These are phyloP conservation scores for Sylvilagus bachmani DNA, from an alignment of 2,113 vertebrate species.

Conservation along the genomic window DNA sequence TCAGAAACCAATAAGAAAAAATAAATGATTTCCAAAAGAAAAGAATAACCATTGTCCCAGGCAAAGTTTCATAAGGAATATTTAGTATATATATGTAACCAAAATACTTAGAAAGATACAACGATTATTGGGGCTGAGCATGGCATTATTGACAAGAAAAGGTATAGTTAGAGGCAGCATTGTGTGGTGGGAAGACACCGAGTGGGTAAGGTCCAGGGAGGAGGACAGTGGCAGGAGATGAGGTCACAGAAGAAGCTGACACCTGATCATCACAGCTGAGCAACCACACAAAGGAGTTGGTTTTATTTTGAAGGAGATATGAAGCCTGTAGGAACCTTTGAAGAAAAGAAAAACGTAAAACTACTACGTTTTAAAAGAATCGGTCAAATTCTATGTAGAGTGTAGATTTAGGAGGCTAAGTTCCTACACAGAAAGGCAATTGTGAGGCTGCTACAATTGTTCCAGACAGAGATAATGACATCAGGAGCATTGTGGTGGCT, in stretches of 20 bases:
- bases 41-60: neutral
- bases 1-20: neutral
- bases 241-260: neutral
- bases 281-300: neutral
- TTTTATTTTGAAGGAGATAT: neutral
- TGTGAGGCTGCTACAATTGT: rapidly evolving
- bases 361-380: neutral
- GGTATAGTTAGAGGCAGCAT: neutral
- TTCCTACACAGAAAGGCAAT: neutral
- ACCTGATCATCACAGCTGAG: neutral
- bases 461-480: neutral
- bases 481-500: neutral
- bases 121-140: neutral
- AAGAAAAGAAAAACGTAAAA: neutral
- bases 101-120: conserved; percentile 12
- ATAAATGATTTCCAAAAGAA: neutral
- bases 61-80: neutral
- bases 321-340: neutral
- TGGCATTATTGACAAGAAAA: neutral
- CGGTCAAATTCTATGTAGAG: neutral
- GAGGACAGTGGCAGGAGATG: neutral
- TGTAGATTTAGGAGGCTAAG: neutral
- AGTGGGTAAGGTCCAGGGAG: neutral
- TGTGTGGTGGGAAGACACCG: neutral
- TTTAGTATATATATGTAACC: neutral